Percentiles rank a stretch among this genome's conserved stretches.
Evolutionary conservation across 2,888 invertebrate species (phyloP).

Genomic region (Lasioglossum pauxillum): DNA sequence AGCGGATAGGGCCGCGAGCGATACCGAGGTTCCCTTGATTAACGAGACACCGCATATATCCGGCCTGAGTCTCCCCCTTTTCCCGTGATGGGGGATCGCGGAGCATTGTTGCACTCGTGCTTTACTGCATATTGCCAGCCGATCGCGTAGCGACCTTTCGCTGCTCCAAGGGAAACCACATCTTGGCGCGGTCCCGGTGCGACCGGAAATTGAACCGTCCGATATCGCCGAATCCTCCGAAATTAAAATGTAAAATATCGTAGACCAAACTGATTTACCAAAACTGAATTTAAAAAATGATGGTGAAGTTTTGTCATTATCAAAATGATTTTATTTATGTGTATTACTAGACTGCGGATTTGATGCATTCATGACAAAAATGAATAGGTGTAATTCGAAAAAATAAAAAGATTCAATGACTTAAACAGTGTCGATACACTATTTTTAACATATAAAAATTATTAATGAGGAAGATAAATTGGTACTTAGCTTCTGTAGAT

Average conservation of each 20-base stretch:
- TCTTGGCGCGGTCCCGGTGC: background rate
- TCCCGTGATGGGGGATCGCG: constrained; percentile 45
- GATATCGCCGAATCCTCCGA: background rate
- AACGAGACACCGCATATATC: constrained; percentile 80
- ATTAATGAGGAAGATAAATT: too few species aligned
- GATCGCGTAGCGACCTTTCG: constrained; percentile 40
- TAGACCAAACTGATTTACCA: too few species aligned
- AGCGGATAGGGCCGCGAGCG: constrained; percentile 69
- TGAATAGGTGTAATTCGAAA: too few species aligned
- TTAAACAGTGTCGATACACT: too few species aligned
- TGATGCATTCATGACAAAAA: too few species aligned
- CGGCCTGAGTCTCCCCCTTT: constrained; percentile 40
- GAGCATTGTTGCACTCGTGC: constrained; percentile 79
- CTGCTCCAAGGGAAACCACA: background rate
- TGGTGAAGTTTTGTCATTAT: too few species aligned
- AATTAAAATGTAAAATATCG: background rate
- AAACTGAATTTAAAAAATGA: too few species aligned
- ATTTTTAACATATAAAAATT: too few species aligned
- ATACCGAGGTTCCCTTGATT: constrained; percentile 80
- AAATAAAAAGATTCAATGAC: too few species aligned
- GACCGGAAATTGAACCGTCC: background rate
- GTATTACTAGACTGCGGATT: too few species aligned
- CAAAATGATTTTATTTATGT: too few species aligned
- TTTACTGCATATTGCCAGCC: constrained; percentile 80
- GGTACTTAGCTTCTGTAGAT: too few species aligned